A percentile compares a stretch with the other conserved stretches of the same genome.
Conservation (phyloP, 2,113 vertebrate genomes). For the Oncorhynchus mykiss region DNA sequence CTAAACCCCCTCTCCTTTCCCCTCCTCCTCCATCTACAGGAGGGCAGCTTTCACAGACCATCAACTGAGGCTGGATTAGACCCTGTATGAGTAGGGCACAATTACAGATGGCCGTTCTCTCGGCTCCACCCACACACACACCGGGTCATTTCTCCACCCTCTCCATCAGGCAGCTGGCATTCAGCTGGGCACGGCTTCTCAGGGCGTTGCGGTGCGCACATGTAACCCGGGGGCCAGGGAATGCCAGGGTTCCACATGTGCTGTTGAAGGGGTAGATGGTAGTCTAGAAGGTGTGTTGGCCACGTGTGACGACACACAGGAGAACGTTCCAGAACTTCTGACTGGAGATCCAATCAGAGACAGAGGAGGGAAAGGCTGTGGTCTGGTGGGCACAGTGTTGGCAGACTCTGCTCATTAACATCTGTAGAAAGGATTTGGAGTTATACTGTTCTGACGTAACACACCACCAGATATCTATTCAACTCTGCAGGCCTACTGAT, state of each 20-base stretch:
- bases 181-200: slow-evolving; percentile 33
- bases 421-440: slow-evolving; percentile 45
- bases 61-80: slow-evolving; percentile 41
- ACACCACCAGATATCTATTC: background rate
- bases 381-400: slow-evolving; percentile 32
- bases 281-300: background rate
- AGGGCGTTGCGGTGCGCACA: slow-evolving; percentile 27
- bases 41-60: slow-evolving; percentile 54
- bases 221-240: slow-evolving; percentile 11
- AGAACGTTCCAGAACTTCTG: slow-evolving; percentile 18
- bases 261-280: slow-evolving; percentile 25
- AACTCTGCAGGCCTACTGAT: background rate
- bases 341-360: slow-evolving; percentile 43
- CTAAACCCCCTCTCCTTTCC: slow-evolving; percentile 12
- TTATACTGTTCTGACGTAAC: background rate
- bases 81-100: slow-evolving; percentile 45
- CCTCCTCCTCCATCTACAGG: background rate
- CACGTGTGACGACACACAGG: slow-evolving; percentile 21
- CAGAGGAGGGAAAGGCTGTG: slow-evolving; percentile 36
- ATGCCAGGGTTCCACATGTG: slow-evolving; percentile 29
- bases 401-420: slow-evolving; percentile 37
- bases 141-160: slow-evolving; percentile 54
- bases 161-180: slow-evolving; percentile 35
- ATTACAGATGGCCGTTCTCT: slow-evolving; percentile 64
- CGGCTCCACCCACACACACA: slow-evolving; percentile 22